phyloP scores from a whole-genome alignment of 1,140 invertebrate genomes.

The Druon quercuslanigerum region DNA sequence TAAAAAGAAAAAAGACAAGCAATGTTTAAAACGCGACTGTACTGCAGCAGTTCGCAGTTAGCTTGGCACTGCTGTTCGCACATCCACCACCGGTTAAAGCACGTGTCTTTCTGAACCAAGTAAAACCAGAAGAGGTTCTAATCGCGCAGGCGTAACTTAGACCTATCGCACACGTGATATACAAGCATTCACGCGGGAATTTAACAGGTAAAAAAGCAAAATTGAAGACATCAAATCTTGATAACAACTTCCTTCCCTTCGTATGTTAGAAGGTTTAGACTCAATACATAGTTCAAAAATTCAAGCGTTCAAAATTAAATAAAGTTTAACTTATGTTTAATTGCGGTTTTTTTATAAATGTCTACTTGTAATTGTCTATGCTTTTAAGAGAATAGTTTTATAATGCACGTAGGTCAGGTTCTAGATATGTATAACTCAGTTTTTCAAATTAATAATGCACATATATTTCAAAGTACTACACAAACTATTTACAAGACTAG shows the following conservation, averaged over 20 bases:
- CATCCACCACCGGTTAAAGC: conserved; percentile 44
- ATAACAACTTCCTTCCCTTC: neutral
- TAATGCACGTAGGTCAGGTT: too few species aligned
- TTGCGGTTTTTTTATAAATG: too few species aligned
- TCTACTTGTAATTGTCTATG: too few species aligned
- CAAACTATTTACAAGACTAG: too few species aligned
- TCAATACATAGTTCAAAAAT: too few species aligned
- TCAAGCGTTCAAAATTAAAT: too few species aligned
- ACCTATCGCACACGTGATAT: conserved; percentile 1
- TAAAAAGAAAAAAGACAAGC: neutral
- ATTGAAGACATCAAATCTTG: neutral
- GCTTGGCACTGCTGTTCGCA: conserved; percentile 36
- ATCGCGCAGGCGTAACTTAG: conserved; percentile 36
- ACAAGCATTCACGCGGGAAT: conserved; percentile 27
- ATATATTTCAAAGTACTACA: too few species aligned
- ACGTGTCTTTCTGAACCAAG: conserved; percentile 46
- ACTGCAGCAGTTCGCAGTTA: conserved; percentile 17
- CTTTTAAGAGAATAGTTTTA: too few species aligned
- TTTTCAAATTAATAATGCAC: too few species aligned
- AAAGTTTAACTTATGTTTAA: too few species aligned
- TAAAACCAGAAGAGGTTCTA: conserved; percentile 42
- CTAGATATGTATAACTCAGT: too few species aligned
- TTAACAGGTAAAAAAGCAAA: neutral
- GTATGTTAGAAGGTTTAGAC: neutral
- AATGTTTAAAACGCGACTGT: neutral